phyloP scores from a whole-genome alignment of 2,113 vertebrate species.

The Polyodon spathula region DNA sequence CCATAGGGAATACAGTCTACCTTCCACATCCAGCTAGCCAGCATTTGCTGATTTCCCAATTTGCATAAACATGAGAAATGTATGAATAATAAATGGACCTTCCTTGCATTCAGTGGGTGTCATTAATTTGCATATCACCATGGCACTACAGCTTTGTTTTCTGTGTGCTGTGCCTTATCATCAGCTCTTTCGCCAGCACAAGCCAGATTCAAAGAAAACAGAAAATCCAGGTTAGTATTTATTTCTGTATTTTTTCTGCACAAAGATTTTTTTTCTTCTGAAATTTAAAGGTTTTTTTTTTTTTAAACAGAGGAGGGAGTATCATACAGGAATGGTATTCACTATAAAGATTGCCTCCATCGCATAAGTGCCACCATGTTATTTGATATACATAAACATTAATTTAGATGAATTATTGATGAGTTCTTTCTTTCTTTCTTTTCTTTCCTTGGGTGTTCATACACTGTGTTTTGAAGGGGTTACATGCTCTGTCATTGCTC shows the following conservation, averaged over 20 bases:
- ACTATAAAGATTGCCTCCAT: conserved; percentile 25
- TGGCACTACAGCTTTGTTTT: conserved; percentile 77
- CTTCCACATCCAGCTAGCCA: conserved; percentile 33
- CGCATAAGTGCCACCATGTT: conserved; percentile 44
- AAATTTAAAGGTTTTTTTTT: conserved; percentile 8
- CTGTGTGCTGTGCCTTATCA: conserved; percentile 52
- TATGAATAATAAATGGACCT: conserved; percentile 91
- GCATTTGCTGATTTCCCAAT: conserved; percentile 52
- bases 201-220: conserved; percentile 64
- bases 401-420: conserved; percentile 80
- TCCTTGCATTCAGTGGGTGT: conserved; percentile 74
- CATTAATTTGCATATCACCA: conserved; percentile 85
- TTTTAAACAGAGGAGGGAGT: conserved; percentile 2
- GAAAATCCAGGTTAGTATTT: conserved; percentile 71
- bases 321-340: conserved; percentile 8
- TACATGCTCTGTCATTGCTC: neutral
- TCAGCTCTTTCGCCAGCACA: conserved; percentile 68
- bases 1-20: conserved; percentile 38
- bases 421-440: conserved; percentile 29
- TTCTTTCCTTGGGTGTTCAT: too few relatives aligned
- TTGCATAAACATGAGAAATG: conserved; percentile 91
- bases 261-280: conserved; percentile 20
- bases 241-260: conserved; percentile 29
- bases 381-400: conserved; percentile 76
- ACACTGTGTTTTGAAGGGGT: conserved; percentile 1